A percentile compares a stretch with the other conserved stretches of the same genome.
These are phyloP conservation scores for Drosophila antonietae DNA, from an alignment of 2,888 invertebrate species.

Conservation along the genomic window DNA sequence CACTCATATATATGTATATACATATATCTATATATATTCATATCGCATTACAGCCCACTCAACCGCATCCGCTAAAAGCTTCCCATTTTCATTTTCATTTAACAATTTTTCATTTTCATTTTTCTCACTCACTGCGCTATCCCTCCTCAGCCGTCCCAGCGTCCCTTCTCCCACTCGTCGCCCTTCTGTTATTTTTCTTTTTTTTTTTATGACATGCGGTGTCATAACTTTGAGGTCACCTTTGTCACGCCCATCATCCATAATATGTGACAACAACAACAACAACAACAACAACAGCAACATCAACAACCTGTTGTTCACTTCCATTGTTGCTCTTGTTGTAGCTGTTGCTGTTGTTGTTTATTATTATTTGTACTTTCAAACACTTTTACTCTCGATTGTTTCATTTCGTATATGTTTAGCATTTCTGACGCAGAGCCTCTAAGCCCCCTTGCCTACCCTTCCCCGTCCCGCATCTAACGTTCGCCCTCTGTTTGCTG, in stretches of 20 bases:
- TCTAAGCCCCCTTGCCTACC: not conserved
- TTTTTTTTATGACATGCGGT: constrained; percentile 28
- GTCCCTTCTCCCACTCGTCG: not conserved
- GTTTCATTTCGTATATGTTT: constrained; percentile 53
- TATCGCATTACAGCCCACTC: constrained; percentile 48
- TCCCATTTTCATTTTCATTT: constrained; percentile 53
- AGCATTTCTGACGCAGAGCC: constrained; percentile 39
- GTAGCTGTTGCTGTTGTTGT: not conserved
- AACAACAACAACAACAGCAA: constrained; percentile 22
- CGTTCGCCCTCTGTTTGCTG: constrained; percentile 34
- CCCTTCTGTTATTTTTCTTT: constrained; percentile 10
- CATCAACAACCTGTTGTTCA: constrained; percentile 27
- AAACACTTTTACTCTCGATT: constrained; percentile 71
- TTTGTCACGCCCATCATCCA: constrained; percentile 37
- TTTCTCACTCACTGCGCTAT: constrained; percentile 2
- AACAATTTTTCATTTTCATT: constrained; percentile 29
- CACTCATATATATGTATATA: no score
- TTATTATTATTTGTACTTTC: constrained; percentile 38
- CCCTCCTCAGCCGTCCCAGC: not conserved
- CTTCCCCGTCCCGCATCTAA: not conserved
- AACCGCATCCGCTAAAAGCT: constrained; percentile 53
- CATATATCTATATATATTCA: constrained; percentile 1
- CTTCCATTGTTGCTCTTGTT: constrained; percentile 24
- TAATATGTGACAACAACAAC: constrained; percentile 32
- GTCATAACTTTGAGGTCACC: constrained; percentile 58